Percentiles rank a stretch among this genome's conserved stretches.
Evolutionary conservation across 2,888 invertebrate genomes (phyloP).

Genomic region (Carabus problematicus): DNA sequence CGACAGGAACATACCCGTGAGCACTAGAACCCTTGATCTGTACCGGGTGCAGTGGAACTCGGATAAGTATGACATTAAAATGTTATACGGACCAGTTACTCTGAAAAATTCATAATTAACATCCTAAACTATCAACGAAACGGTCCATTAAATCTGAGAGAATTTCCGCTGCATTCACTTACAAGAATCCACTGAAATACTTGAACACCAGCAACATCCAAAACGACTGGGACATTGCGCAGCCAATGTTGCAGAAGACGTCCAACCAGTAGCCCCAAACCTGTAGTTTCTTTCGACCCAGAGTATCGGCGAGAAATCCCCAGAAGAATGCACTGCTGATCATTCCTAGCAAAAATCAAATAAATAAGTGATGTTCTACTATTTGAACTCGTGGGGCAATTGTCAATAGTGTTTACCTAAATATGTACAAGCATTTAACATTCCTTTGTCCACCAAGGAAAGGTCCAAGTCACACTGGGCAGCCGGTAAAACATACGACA

Average conservation of each 20-base stretch:
- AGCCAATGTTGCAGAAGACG: slow-evolving; percentile 68
- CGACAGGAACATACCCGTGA: slow-evolving; percentile 72
- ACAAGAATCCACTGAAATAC: slow-evolving; percentile 78
- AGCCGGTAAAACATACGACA: slow-evolving; percentile 76
- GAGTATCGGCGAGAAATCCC: slow-evolving; percentile 79
- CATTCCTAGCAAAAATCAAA: slow-evolving; percentile 68
- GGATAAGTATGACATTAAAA: slow-evolving; percentile 73
- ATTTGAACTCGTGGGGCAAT: background rate
- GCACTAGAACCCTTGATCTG: slow-evolving; percentile 69
- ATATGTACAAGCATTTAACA: slow-evolving; percentile 74
- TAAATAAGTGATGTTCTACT: background rate
- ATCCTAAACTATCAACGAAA: no score
- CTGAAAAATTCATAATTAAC: slow-evolving; percentile 55
- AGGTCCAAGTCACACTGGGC: slow-evolving; percentile 78
- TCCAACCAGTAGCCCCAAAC: slow-evolving; percentile 71
- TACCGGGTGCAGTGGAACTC: slow-evolving; percentile 75
- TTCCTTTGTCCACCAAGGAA: slow-evolving; percentile 73
- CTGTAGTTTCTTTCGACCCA: slow-evolving; percentile 73
- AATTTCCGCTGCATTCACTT: slow-evolving; percentile 56
- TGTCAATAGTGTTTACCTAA: slow-evolving; percentile 62
- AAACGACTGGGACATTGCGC: slow-evolving; percentile 72
- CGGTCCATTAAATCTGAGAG: no score
- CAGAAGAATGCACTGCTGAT: slow-evolving; percentile 76
- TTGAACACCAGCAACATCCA: slow-evolving; percentile 73
- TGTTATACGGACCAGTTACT: slow-evolving; percentile 75